These are phyloP conservation scores for Atta colombica DNA, from an alignment of 1,140 invertebrate species.

Conservation along the genomic window DNA sequence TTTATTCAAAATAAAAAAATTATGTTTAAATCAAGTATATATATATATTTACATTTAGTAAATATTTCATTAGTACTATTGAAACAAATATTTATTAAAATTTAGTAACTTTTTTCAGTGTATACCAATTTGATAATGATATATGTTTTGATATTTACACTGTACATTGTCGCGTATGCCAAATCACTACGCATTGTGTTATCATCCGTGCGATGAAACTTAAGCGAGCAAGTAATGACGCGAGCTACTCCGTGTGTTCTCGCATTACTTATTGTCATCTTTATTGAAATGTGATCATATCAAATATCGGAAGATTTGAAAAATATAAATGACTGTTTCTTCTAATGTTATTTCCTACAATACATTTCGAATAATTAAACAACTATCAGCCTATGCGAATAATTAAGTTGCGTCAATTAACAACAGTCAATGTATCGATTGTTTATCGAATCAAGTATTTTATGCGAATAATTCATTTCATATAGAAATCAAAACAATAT, in stretches of 20 bases:
- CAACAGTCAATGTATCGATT: not conserved
- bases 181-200: not conserved
- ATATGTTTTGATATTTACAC: not conserved
- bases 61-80: no score
- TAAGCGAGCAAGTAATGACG: not conserved
- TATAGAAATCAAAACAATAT: slow-evolving; percentile 9
- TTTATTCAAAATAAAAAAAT: no score
- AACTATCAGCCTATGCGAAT: not conserved
- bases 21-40: no score
- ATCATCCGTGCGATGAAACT: not conserved
- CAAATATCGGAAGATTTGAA: not conserved
- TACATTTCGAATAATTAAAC: not conserved
- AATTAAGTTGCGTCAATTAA: slow-evolving; percentile 7
- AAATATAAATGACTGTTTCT: not conserved
- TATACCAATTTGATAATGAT: no score
- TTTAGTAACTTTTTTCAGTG: no score
- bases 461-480: slow-evolving; percentile 5
- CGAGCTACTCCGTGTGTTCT: not conserved
- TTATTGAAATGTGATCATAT: not conserved
- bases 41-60: no score
- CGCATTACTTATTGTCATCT: not conserved
- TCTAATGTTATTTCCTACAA: not conserved
- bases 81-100: no score
- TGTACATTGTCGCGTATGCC: not conserved
- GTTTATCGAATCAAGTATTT: not conserved